Evolutionary conservation across 1,140 invertebrate genomes (phyloP).

Genomic region (Conus ventricosus): DNA sequence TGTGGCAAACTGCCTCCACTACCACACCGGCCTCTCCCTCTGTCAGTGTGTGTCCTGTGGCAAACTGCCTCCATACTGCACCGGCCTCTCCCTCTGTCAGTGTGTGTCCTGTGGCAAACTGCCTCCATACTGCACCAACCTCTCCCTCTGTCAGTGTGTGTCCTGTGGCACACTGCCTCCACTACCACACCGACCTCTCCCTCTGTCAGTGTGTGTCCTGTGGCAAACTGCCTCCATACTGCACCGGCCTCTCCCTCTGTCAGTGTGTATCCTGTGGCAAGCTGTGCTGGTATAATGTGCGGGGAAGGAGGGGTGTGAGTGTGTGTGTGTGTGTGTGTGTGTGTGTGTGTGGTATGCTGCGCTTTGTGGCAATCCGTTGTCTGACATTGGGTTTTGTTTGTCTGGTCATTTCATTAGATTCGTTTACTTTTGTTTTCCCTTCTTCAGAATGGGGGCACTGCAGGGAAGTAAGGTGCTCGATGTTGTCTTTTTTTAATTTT

Average conservation of each 20-base stretch:
- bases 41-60: too few relatives aligned
- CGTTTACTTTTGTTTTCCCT: slow-evolving; percentile 9
- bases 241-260: too few relatives aligned
- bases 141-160: too few relatives aligned
- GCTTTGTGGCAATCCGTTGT: neutral
- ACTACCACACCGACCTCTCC: too few relatives aligned
- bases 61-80: too few relatives aligned
- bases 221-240: neutral
- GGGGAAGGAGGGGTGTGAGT: neutral
- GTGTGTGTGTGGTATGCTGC: neutral
- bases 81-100: too few relatives aligned
- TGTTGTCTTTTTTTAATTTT: neutral
- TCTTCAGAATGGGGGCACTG: neutral
- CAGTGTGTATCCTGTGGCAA: neutral
- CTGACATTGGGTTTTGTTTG: neutral
- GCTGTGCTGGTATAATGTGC: neutral
- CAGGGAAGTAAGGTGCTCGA: neutral
- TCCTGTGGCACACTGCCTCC: neutral
- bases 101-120: too few relatives aligned
- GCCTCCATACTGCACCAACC: neutral
- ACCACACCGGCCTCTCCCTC: too few relatives aligned
- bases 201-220: too few relatives aligned
- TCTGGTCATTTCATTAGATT: neutral
- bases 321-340: too few relatives aligned
- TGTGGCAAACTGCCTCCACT: too few relatives aligned